Percentiles rank a stretch among this genome's conserved stretches.
These are phyloP conservation scores for Shargacucullia verbasci DNA, from an alignment of 2,888 invertebrate genomes.

Conservation along the genomic window DNA sequence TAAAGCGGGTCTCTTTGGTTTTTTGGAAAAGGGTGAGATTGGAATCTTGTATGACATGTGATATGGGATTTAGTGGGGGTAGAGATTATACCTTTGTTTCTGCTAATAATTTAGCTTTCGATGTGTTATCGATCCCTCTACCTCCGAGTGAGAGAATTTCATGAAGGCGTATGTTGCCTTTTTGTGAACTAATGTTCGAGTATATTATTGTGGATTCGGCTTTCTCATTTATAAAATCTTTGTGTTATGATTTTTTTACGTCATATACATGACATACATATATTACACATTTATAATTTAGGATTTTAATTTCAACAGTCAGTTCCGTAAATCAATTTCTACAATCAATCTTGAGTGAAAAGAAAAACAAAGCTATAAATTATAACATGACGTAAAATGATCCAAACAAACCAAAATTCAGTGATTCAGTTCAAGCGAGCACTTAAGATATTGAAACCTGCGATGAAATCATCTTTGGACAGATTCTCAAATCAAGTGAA, in stretches of 20 bases:
- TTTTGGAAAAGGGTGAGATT: slow-evolving; percentile 61
- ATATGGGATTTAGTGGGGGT: slow-evolving; percentile 45
- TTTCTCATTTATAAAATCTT: background rate
- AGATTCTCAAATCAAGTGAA: slow-evolving; percentile 53
- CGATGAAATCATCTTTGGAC: slow-evolving; percentile 51
- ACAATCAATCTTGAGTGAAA: too few species aligned
- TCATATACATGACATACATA: too few species aligned
- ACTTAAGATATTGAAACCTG: slow-evolving; percentile 41
- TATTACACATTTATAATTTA: too few species aligned
- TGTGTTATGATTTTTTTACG: too few species aligned
- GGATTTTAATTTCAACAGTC: too few species aligned
- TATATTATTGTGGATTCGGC: background rate
- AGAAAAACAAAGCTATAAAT: too few species aligned
- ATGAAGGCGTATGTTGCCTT: slow-evolving; percentile 10
- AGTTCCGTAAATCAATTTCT: too few species aligned
- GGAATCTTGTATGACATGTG: slow-evolving; percentile 56
- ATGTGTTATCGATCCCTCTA: slow-evolving; percentile 37
- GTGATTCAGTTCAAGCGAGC: slow-evolving; percentile 21
- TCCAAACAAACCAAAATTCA: slow-evolving; percentile 11
- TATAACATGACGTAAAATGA: slow-evolving; percentile 5
- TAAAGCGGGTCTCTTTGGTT: slow-evolving; percentile 64
- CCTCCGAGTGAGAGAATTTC: slow-evolving; percentile 5
- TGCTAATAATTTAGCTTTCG: slow-evolving; percentile 43
- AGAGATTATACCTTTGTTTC: slow-evolving; percentile 43
- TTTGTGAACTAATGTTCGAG: slow-evolving; percentile 17